Conservation (phyloP, 2,113 vertebrate genomes). For the Oplegnathus fasciatus region DNA sequence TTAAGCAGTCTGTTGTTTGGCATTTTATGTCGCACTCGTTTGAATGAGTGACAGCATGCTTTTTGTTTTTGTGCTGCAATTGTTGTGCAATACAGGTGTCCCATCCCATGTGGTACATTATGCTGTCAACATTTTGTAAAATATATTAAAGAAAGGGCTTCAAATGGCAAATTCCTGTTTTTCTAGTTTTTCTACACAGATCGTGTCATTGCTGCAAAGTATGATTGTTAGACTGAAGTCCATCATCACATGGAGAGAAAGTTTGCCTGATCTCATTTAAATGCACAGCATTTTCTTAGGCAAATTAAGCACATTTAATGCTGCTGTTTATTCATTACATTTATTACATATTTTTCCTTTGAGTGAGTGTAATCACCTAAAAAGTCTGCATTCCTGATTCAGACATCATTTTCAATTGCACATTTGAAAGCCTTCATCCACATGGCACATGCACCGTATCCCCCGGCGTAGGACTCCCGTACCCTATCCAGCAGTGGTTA, state of each 20-base stretch:
- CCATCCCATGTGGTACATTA: neutral
- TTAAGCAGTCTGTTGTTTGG: conserved; percentile 40
- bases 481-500: neutral
- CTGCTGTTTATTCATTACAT: neutral
- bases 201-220: no score
- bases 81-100: neutral
- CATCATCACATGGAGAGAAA: no score
- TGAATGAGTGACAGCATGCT: conserved; percentile 16
- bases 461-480: neutral
- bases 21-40: conserved; percentile 34
- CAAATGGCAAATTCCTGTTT: neutral
- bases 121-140: conserved; percentile 8
- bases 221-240: no score
- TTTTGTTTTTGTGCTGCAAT: conserved; percentile 17
- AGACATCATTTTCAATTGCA: neutral
- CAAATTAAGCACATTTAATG: conserved; percentile 3
- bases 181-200: neutral
- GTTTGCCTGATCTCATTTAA: no score
- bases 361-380: neutral
- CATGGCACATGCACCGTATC: no score
- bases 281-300: neutral
- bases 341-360: neutral
- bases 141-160: conserved; percentile 1
- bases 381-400: neutral
- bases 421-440: neutral